phyloP scores from a whole-genome alignment of 2,113 vertebrate genomes.

The Tretioscincus oriximinensis region DNA sequence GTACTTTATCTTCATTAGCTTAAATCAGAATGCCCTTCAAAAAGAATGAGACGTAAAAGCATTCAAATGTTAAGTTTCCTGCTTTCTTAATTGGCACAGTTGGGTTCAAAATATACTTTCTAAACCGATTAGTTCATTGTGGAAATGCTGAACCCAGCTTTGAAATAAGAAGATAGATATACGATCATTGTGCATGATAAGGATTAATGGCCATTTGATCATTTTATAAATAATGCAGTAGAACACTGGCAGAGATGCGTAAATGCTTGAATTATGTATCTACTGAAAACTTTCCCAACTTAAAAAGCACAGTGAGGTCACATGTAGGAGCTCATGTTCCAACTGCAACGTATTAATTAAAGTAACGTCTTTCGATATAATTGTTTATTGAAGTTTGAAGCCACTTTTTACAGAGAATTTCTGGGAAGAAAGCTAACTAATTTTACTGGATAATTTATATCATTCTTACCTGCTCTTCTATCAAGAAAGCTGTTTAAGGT shows the following conservation, averaged over 20 bases:
- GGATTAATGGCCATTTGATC: slow-evolving; percentile 20
- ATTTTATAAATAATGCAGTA: slow-evolving; percentile 21
- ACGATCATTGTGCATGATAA: background rate
- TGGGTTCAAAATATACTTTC: background rate
- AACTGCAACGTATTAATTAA: background rate
- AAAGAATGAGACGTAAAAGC: background rate
- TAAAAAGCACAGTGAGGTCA: slow-evolving; percentile 4
- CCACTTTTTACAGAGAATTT: background rate
- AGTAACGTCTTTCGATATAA: background rate
- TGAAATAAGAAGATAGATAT: background rate
- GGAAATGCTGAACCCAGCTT: slow-evolving; percentile 8
- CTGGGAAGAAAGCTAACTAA: background rate
- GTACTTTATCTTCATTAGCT: slow-evolving; percentile 22
- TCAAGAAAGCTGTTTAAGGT: background rate
- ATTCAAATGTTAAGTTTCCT: background rate
- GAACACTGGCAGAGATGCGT: background rate
- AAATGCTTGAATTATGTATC: slow-evolving; percentile 12
- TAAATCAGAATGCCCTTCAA: slow-evolving; percentile 24
- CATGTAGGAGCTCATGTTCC: background rate
- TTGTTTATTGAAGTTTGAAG: background rate
- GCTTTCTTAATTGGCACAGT: background rate
- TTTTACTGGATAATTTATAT: background rate
- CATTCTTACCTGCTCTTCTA: background rate
- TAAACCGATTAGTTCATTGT: background rate
- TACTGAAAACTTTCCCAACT: background rate